Conservation (phyloP, 2,113 vertebrate genomes). For the Rhabdornis inornatus region DNA sequence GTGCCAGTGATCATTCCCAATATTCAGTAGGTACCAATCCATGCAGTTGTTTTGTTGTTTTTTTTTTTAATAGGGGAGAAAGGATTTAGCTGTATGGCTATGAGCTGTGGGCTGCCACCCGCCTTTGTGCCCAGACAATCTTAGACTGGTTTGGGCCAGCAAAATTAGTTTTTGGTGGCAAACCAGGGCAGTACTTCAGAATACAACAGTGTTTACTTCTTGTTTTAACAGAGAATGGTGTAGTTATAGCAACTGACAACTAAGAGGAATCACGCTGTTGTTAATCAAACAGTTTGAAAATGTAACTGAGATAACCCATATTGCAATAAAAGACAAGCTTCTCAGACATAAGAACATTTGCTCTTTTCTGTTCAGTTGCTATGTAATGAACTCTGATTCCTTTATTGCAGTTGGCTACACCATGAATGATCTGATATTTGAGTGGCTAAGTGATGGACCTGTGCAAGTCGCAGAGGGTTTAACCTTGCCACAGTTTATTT, state of each 20-base stretch:
- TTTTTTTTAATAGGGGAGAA: background rate
- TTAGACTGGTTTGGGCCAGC: background rate
- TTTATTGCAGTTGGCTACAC: constrained; percentile 91
- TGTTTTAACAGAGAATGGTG: background rate
- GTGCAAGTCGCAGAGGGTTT: constrained; percentile 96
- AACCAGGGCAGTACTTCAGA: background rate
- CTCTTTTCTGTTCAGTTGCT: background rate
- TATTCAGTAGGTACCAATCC: background rate
- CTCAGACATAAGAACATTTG: background rate
- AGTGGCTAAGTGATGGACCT: constrained; percentile 91
- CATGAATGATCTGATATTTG: constrained; percentile 98
- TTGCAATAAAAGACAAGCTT: background rate
- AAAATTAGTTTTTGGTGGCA: background rate
- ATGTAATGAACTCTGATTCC: constrained; percentile 34
- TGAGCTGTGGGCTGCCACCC: background rate
- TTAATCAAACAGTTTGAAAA: background rate
- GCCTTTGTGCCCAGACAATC: background rate
- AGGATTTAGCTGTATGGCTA: background rate
- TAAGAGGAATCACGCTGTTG: background rate
- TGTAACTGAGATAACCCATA: background rate
- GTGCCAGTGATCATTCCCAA: accelerated
- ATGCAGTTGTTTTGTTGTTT: too few relatives aligned
- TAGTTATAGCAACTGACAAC: background rate
- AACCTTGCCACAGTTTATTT: constrained; percentile 94
- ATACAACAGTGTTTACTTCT: background rate